Conservation (phyloP, 1,140 invertebrate species). For the Drosophila ogumai region DNA sequence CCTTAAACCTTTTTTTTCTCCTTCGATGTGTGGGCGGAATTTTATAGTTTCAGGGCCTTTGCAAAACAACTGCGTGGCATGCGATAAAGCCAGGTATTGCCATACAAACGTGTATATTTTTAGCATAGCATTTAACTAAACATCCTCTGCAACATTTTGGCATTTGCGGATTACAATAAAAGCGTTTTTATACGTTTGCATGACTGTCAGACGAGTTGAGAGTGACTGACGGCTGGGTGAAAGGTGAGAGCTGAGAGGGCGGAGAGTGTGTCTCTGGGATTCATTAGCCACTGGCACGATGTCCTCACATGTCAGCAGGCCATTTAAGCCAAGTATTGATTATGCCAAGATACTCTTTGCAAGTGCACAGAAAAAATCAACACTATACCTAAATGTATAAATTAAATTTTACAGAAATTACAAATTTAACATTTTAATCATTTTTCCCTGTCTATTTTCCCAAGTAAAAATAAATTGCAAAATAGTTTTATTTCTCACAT, state of each 20-base stretch:
- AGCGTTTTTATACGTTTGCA: conserved; percentile 77
- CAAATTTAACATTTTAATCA: too few species aligned
- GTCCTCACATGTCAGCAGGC: conserved; percentile 74
- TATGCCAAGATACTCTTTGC: conserved; percentile 31
- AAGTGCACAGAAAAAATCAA: neutral
- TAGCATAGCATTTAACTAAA: conserved; percentile 52
- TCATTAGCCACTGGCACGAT: conserved; percentile 67
- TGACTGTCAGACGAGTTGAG: conserved; percentile 43
- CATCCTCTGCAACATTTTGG: conserved; percentile 73
- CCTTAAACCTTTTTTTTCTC: conserved; percentile 42
- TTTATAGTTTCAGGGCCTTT: conserved; percentile 59
- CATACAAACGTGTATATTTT: conserved; percentile 15
- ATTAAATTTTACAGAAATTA: neutral
- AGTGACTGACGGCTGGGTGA: conserved; percentile 20
- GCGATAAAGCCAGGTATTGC: conserved; percentile 69
- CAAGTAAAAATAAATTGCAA: neutral
- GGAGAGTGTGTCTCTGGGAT: conserved; percentile 55
- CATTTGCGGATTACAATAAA: conserved; percentile 81
- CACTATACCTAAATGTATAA: neutral
- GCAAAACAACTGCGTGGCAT: conserved; percentile 70
- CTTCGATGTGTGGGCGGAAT: conserved; percentile 21
- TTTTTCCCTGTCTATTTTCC: neutral
- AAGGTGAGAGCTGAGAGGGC: too few species aligned
- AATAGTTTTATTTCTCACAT: conserved; percentile 3
- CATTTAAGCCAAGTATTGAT: conserved; percentile 72